Evolutionary conservation across 2,113 vertebrate genomes (phyloP).

Genomic region (Sigmodon hispidus): DNA sequence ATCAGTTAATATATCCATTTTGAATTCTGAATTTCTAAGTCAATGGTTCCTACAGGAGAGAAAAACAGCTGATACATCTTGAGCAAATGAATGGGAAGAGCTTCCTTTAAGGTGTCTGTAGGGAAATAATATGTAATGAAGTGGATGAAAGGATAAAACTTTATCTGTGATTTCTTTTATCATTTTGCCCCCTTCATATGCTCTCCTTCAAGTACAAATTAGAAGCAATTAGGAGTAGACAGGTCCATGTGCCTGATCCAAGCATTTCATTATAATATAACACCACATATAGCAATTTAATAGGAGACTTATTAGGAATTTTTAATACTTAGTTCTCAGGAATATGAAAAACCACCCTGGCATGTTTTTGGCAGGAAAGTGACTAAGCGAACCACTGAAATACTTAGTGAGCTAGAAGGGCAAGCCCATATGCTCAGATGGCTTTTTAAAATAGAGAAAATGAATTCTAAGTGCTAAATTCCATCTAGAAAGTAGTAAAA

Average conservation of each 20-base stretch:
- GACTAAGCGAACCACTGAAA: not conserved
- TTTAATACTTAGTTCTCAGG: not conserved
- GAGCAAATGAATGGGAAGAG: not conserved
- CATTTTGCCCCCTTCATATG: not conserved
- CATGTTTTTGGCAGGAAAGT: constrained; percentile 35
- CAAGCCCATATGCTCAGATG: constrained; percentile 27
- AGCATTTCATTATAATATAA: constrained; percentile 24
- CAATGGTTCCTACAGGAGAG: not conserved
- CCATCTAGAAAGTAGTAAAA: constrained; percentile 35
- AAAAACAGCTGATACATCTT: not conserved
- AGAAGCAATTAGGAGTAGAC: constrained; percentile 25
- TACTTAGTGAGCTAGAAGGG: constrained; percentile 10
- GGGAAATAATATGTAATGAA: not conserved
- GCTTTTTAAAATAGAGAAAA: constrained; percentile 68
- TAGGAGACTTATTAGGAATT: not conserved
- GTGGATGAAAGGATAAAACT: not conserved
- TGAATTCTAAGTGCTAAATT: constrained; percentile 68
- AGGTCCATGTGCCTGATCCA: not conserved
- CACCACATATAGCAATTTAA: not conserved
- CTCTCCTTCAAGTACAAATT: not conserved
- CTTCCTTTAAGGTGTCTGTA: not conserved
- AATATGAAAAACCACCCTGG: not conserved
- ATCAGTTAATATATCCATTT: not conserved
- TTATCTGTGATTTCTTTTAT: not conserved
- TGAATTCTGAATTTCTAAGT: not conserved